Percentiles rank a stretch among this genome's conserved stretches.
phyloP scores from a whole-genome alignment of 1,140 invertebrate species.

The Pristionchus pacificus region DNA sequence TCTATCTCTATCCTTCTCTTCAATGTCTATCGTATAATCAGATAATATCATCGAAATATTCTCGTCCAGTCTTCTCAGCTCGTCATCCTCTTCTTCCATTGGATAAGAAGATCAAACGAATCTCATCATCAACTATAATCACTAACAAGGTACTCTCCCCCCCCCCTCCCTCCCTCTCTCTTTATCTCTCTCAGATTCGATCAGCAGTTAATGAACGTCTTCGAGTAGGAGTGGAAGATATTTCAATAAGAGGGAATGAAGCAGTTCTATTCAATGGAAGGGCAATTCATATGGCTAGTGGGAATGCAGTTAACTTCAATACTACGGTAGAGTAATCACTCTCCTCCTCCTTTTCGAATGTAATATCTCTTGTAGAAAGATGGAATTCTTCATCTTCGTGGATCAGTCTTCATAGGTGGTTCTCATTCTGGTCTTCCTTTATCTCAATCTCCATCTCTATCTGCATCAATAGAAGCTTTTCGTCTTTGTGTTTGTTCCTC shows the following conservation, averaged over 20 bases:
- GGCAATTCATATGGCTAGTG: neutral
- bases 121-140: constrained; percentile 26
- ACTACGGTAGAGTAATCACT: constrained; percentile 6
- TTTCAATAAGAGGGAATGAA: constrained; percentile 8
- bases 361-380: constrained; percentile 2
- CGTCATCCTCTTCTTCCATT: constrained; percentile 7
- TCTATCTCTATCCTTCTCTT: neutral
- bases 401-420: constrained; percentile 5
- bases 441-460: constrained; percentile 4
- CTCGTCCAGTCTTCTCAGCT: constrained; percentile 16
- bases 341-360: neutral
- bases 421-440: neutral
- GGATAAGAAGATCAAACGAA: constrained; percentile 15
- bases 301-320: constrained; percentile 2
- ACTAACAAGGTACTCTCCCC: constrained; percentile 17
- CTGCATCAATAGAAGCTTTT: constrained; percentile 15
- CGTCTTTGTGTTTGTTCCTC: constrained; percentile 3
- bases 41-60: constrained; percentile 1
- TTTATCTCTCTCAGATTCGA: constrained; percentile 18
- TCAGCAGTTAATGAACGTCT: constrained; percentile 8
- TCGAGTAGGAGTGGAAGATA: constrained; percentile 5
- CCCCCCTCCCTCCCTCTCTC: neutral
- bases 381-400: constrained; percentile 6
- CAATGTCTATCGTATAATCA: neutral
- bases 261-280: constrained; percentile 3